Percentiles rank a stretch among this genome's conserved stretches.
Conservation (phyloP, 2,113 vertebrate species). For the Pangasianodon gigas region DNA sequence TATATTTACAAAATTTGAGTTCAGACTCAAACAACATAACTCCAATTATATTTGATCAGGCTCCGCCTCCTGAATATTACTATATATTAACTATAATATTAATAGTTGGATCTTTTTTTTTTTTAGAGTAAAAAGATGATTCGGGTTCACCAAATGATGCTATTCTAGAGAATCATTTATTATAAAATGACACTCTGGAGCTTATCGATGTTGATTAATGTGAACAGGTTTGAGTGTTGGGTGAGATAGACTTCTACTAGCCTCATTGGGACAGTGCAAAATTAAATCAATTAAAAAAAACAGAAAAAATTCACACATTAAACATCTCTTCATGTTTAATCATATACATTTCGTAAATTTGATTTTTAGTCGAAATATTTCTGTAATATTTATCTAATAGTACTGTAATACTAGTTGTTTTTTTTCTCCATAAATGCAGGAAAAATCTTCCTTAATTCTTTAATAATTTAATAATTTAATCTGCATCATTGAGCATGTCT, state of each 20-base stretch:
- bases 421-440: neutral
- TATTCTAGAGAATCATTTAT: neutral
- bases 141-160: neutral
- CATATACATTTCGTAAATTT: neutral
- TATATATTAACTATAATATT: no score
- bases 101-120: no score
- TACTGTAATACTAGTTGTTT: neutral
- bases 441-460: neutral
- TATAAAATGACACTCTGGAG: no score
- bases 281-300: neutral
- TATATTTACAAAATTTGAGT: neutral
- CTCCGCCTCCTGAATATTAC: neutral
- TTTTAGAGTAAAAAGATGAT: no score
- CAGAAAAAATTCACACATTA: neutral
- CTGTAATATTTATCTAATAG: neutral
- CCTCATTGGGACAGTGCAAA: neutral
- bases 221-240: neutral
- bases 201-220: no score
- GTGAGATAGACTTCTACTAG: neutral
- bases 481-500: no score
- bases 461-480: no score
- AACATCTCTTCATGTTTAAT: neutral
- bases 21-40: neutral
- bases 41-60: neutral
- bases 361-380: neutral